These are phyloP conservation scores for Strongylocentrotus purpuratus DNA, from an alignment of 35 echinoderm and acorn worm species.

Conservation along the genomic window DNA sequence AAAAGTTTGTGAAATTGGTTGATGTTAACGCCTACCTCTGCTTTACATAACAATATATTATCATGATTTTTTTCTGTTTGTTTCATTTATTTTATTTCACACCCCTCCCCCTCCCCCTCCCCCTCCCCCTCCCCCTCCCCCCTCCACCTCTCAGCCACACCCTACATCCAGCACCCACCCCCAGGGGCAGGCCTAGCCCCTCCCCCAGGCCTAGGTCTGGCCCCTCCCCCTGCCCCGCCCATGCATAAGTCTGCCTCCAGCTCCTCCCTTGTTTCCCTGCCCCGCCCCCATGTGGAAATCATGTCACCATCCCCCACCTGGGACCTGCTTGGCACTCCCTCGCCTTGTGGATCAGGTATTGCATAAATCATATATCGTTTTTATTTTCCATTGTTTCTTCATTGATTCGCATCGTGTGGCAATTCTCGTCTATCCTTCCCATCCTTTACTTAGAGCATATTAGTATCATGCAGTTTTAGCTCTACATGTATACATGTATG, in stretches of 20 bases:
- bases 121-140: neutral
- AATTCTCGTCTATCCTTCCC: neutral
- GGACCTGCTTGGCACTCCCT: conserved; percentile 59
- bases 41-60: neutral
- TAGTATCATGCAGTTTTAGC: too few relatives aligned
- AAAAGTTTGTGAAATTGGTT: neutral
- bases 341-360: conserved; percentile 80
- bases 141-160: neutral
- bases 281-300: conserved; percentile 67
- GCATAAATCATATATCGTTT: conserved; percentile 1
- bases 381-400: neutral
- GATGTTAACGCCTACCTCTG: neutral
- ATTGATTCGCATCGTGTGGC: neutral
- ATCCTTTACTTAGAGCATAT: neutral
- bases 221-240: conserved; percentile 3
- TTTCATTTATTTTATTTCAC: neutral
- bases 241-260: conserved; percentile 85
- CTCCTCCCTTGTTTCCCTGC: conserved; percentile 80
- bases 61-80: neutral
- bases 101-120: neutral
- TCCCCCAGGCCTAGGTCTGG: conserved; percentile 17
- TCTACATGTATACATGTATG: too few relatives aligned
- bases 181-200: neutral
- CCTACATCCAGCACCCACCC: neutral
- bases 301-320: conserved; percentile 75